These are phyloP conservation scores for Bembecia ichneumoniformis DNA, from an alignment of 2,888 invertebrate genomes.

Conservation along the genomic window DNA sequence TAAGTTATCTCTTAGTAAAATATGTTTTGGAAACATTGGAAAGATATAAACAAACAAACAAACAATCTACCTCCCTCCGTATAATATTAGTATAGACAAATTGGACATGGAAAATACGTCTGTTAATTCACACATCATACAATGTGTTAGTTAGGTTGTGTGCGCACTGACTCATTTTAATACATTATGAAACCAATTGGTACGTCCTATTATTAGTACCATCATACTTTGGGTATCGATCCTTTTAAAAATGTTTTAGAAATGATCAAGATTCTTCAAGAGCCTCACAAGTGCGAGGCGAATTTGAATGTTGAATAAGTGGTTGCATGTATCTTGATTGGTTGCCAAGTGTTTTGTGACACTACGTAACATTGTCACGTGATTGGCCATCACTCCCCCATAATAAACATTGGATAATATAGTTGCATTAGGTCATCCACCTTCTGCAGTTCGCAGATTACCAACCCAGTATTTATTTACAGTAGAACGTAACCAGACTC, in stretches of 20 bases:
- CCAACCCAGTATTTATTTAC: slow-evolving; percentile 8
- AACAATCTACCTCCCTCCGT: too few species aligned
- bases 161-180: slow-evolving; percentile 6
- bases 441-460: slow-evolving; percentile 27
- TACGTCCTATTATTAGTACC: slow-evolving; percentile 5
- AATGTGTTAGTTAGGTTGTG: slow-evolving; percentile 8
- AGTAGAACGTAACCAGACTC: slow-evolving; percentile 27
- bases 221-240: neutral
- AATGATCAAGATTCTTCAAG: slow-evolving; percentile 32
- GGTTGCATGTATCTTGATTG: slow-evolving; percentile 42
- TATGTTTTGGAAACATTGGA: too few species aligned
- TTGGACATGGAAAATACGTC: neutral
- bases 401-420: slow-evolving; percentile 56
- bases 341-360: slow-evolving; percentile 47
- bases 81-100: neutral
- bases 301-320: slow-evolving; percentile 54
- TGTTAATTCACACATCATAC: neutral
- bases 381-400: slow-evolving; percentile 33
- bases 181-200: neutral
- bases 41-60: too few species aligned
- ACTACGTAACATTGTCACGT: slow-evolving; percentile 38
- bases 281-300: slow-evolving; percentile 36
- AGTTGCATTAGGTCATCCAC: slow-evolving; percentile 48
- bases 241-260: slow-evolving; percentile 3
- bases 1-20: too few species aligned